phyloP scores from a whole-genome alignment of 2,888 invertebrate genomes.

The Eilema caniola region DNA sequence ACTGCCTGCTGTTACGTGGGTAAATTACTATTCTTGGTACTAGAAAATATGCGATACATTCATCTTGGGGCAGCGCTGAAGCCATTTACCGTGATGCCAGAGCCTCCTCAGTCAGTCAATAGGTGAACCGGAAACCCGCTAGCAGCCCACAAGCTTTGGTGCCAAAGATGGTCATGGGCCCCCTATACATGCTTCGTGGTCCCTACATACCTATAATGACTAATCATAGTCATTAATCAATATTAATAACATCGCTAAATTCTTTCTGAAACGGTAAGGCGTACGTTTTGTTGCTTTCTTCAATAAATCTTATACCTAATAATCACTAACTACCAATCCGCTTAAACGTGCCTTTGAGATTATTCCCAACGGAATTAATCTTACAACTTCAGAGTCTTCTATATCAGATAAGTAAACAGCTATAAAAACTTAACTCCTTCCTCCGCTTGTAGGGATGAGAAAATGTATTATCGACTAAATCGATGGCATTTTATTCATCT shows the following conservation, averaged over 20 bases:
- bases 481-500: not conserved
- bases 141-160: too few relatives aligned
- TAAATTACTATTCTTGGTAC: too few relatives aligned
- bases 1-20: too few relatives aligned
- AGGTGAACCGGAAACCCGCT: too few relatives aligned
- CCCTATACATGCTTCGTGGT: too few relatives aligned
- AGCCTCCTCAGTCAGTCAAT: too few relatives aligned
- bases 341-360: constrained; percentile 33
- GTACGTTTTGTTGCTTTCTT: not conserved
- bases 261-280: not conserved
- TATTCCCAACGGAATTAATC: constrained; percentile 43
- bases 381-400: constrained; percentile 37
- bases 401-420: constrained; percentile 45
- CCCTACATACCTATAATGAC: too few relatives aligned
- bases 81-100: too few relatives aligned
- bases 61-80: too few relatives aligned
- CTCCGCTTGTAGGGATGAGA: constrained; percentile 31
- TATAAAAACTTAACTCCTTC: constrained; percentile 62
- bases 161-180: too few relatives aligned
- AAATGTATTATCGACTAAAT: constrained; percentile 7
- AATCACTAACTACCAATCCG: not conserved
- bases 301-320: not conserved
- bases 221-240: not conserved
- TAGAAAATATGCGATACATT: too few relatives aligned
- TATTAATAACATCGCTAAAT: not conserved